These are phyloP conservation scores for Drosophila niveifrons DNA, from an alignment of 2,888 invertebrate species.

Conservation along the genomic window DNA sequence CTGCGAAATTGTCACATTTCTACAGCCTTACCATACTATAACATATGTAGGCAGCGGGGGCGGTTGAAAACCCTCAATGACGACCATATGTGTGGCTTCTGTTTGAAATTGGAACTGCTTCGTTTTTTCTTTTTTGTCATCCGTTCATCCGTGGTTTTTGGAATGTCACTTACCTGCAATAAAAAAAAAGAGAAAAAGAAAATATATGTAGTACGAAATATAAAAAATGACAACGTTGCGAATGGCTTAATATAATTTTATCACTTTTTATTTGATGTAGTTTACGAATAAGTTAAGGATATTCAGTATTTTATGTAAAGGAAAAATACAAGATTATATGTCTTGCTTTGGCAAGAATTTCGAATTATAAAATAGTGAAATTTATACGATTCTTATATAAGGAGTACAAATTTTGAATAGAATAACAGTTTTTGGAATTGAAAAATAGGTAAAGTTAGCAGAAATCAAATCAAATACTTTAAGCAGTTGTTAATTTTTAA, in stretches of 20 bases:
- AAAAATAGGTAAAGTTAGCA: too few species aligned
- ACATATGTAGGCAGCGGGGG: neutral
- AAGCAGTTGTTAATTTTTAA: too few species aligned
- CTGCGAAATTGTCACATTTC: conserved; percentile 39
- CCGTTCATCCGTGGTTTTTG: neutral
- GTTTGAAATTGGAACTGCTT: neutral
- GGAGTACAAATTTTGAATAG: too few species aligned
- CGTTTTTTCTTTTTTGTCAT: neutral
- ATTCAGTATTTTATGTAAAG: too few species aligned
- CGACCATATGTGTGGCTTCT: neutral
- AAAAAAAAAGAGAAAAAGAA: conserved; percentile 28
- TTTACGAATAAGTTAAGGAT: too few species aligned
- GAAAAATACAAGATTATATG: too few species aligned
- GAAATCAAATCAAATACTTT: too few species aligned
- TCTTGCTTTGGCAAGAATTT: too few species aligned
- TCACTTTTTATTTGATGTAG: neutral
- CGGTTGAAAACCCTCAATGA: neutral
- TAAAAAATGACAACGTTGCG: neutral
- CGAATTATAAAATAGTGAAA: too few species aligned
- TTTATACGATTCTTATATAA: too few species aligned
- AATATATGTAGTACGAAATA: neutral
- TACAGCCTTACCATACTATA: conserved; percentile 26
- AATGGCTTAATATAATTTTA: neutral
- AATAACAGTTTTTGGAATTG: too few species aligned
- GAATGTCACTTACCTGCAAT: conserved; percentile 60